These are phyloP conservation scores for Drosophila malerkotliana DNA, from an alignment of 1,140 invertebrate species.

Conservation along the genomic window DNA sequence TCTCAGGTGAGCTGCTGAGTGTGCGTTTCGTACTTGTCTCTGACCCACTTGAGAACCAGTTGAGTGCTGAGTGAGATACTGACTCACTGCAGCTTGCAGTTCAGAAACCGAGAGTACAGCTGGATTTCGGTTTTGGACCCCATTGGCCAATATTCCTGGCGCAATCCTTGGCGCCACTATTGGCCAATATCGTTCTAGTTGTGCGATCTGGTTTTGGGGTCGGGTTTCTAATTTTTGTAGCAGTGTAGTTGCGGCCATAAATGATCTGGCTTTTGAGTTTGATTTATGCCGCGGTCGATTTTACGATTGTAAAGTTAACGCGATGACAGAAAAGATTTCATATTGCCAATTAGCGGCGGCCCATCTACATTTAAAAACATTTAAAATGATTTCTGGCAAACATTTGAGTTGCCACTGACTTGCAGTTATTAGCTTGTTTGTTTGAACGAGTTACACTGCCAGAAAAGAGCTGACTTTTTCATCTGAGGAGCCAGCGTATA, in stretches of 20 bases:
- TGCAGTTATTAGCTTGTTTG: slow-evolving; percentile 6
- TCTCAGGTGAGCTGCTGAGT: slow-evolving; percentile 17
- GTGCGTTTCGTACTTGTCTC: slow-evolving; percentile 31
- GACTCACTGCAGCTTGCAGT: neutral
- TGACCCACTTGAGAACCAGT: slow-evolving; percentile 43
- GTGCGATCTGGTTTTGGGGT: slow-evolving; percentile 10
- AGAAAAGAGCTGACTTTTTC: neutral
- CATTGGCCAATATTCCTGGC: slow-evolving; percentile 41
- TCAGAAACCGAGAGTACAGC: slow-evolving; percentile 5
- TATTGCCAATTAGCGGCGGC: slow-evolving; percentile 51
- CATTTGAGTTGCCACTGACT: slow-evolving; percentile 36
- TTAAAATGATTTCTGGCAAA: slow-evolving; percentile 16
- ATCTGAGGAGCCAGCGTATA: too few relatives aligned
- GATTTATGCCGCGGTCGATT: neutral
- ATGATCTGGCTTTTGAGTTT: neutral
- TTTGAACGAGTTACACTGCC: neutral
- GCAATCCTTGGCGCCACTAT: slow-evolving; percentile 28
- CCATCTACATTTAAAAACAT: neutral
- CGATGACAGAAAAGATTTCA: slow-evolving; percentile 16
- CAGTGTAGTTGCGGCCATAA: neutral
- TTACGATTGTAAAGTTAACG: neutral
- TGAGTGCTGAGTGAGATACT: neutral
- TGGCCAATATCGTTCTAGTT: slow-evolving; percentile 46
- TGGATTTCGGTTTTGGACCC: slow-evolving; percentile 6
- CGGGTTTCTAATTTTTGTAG: slow-evolving; percentile 6